Evolutionary conservation across 1,140 invertebrate genomes (phyloP).

Genomic region (Eufriesea mexicana): DNA sequence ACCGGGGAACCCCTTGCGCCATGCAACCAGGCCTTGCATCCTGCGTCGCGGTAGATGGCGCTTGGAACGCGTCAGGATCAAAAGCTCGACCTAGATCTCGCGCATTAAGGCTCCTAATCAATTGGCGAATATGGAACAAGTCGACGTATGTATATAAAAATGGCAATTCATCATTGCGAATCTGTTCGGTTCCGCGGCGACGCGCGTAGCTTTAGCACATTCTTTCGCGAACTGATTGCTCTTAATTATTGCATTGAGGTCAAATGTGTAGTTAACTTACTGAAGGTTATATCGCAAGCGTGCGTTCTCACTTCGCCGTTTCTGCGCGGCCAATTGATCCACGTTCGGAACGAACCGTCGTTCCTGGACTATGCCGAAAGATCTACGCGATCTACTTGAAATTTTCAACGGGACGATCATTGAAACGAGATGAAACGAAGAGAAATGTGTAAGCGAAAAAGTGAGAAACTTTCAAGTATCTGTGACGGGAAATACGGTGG

Average conservation of each 20-base stretch:
- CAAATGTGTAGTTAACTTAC: slow-evolving; percentile 72
- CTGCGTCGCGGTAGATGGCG: neutral
- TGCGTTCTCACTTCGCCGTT: slow-evolving; percentile 53
- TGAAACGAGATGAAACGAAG: too few relatives aligned
- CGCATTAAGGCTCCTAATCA: slow-evolving; percentile 49
- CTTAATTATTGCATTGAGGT: slow-evolving; percentile 77
- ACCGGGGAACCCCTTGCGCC: too few relatives aligned
- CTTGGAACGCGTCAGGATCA: neutral
- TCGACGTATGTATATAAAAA: slow-evolving; percentile 32
- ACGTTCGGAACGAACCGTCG: slow-evolving; percentile 23
- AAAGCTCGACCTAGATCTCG: slow-evolving; percentile 39
- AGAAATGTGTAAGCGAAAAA: too few relatives aligned
- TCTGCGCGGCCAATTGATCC: slow-evolving; percentile 42
- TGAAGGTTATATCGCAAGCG: slow-evolving; percentile 59
- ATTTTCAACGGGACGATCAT: neutral
- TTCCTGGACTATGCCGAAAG: neutral
- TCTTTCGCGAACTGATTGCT: slow-evolving; percentile 71
- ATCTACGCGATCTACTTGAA: neutral
- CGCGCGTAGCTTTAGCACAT: slow-evolving; percentile 50
- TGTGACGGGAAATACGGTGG: too few relatives aligned
- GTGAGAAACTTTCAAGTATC: too few relatives aligned
- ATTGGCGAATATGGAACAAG: slow-evolving; percentile 58
- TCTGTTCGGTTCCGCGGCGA: slow-evolving; percentile 20
- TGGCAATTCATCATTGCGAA: slow-evolving; percentile 56
- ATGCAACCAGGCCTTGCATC: neutral